These are phyloP conservation scores for Scaptomyza graminum DNA, from an alignment of 1,140 invertebrate species.

Conservation along the genomic window DNA sequence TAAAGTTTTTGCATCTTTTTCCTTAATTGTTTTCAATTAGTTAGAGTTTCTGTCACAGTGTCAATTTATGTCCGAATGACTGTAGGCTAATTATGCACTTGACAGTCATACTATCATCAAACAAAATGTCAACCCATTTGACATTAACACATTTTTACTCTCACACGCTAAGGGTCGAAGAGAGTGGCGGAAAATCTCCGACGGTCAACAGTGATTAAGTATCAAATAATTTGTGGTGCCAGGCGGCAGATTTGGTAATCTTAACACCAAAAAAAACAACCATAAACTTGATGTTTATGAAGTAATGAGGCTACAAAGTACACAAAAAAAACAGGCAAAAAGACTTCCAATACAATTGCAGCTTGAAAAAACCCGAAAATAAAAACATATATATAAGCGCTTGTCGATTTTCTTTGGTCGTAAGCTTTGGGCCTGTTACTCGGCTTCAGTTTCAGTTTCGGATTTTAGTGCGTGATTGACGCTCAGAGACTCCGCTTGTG, in stretches of 20 bases:
- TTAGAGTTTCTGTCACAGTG: conserved; percentile 11
- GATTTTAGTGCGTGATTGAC: conserved; percentile 73
- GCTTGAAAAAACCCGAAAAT: conserved; percentile 33
- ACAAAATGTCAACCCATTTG: conserved; percentile 25
- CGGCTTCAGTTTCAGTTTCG: conserved; percentile 24
- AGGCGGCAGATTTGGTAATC: conserved; percentile 57
- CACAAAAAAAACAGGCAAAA: conserved; percentile 42
- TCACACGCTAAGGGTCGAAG: background rate
- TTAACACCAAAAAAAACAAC: conserved; percentile 43
- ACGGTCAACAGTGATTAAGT: conserved; percentile 50
- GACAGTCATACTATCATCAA: conserved; percentile 6
- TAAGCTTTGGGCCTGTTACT: conserved; percentile 18
- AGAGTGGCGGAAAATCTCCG: conserved; percentile 7
- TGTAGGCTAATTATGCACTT: conserved; percentile 56
- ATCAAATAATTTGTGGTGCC: conserved; percentile 51
- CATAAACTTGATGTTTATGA: conserved; percentile 59
- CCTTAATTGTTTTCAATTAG: conserved; percentile 69
- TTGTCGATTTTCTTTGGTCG: conserved; percentile 25
- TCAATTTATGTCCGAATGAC: conserved; percentile 1
- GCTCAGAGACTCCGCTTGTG: conserved; percentile 67
- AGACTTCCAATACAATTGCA: conserved; percentile 34
- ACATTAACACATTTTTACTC: conserved; percentile 12
- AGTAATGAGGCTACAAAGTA: conserved; percentile 60
- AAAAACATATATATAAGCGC: conserved; percentile 3
- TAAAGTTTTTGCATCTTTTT: conserved; percentile 54